A percentile compares a stretch with the other conserved stretches of the same genome.
Conservation (phyloP, 2,113 vertebrate species). For the Hippolais icterina region DNA sequence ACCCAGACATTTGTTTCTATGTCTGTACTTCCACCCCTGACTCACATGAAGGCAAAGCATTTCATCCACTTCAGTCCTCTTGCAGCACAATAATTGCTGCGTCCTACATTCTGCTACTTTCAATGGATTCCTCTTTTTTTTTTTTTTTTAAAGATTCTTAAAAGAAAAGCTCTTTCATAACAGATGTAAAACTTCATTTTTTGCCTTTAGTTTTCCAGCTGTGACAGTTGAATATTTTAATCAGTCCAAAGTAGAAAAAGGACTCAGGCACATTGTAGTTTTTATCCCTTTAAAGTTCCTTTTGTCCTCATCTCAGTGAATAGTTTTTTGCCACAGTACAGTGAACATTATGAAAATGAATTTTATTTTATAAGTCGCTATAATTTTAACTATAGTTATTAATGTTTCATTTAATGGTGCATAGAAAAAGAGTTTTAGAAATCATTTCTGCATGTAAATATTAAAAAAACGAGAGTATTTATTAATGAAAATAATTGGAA, state of each 20-base stretch:
- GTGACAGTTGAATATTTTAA: background rate
- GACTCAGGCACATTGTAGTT: accelerated
- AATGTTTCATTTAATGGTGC: background rate
- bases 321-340: background rate
- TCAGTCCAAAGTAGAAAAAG: background rate
- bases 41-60: background rate
- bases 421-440: background rate
- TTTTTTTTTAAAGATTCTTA: background rate
- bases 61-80: background rate
- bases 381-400: background rate
- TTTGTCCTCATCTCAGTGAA: background rate
- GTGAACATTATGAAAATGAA: background rate
- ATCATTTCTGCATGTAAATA: background rate
- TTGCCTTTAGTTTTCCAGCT: background rate
- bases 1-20: background rate
- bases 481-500: background rate
- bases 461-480: background rate
- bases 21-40: background rate
- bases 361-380: background rate
- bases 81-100: background rate
- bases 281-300: background rate
- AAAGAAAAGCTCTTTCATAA: background rate
- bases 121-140: background rate
- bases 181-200: background rate
- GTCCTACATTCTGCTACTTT: background rate